Evolutionary conservation across 2,888 invertebrate species (phyloP), one percentile per base, ranked within the genome.

Genomic region (Apodemia zela): DNA sequence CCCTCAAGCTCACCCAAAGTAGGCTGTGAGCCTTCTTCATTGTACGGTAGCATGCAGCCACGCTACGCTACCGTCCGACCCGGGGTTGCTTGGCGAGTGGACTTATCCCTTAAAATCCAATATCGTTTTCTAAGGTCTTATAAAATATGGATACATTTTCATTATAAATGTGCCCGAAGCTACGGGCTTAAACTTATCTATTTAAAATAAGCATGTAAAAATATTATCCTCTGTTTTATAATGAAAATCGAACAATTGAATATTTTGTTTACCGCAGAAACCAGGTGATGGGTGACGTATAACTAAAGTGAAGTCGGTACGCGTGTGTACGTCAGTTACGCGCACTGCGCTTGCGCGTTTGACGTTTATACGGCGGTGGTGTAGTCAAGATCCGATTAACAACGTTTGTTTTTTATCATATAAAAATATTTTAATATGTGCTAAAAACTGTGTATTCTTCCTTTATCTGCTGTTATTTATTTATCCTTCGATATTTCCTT

Each of bases 381-480:
- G 88, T 81, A 82, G 84, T 90, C 83, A 85, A 89, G 90, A 91
- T 91, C 90, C 90, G 89, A 89, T 90, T 91, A 91, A 89, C 89
- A 90, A 89, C 87, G 91, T 91, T 78, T 82, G 90, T 89, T 86
- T 85, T 82, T 82, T 78, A 79, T 78, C 72, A 73, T 68, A 67
- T 66, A 68, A 72, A 70, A 70, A 61, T 63, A 66, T 63, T 67
- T 65, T 62, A 67, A 59, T 58, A 25, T 61, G 66, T 64, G 63
- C 62, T 64, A 45, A 63, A 64, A 66, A 58, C 54, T 67, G 73
- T 74, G 73, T 69, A 71, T 71, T 69, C 73, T 82, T 79, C 75
- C 82, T 86, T 83, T 81, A 82, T 82, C 81, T 82, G 80, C 79
- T 73, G 66, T 47, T 38, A 29, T 45, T 45, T 51, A 33, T 63